phyloP scores from a whole-genome alignment of 92 coral and sea anemone species.

The Porites divaricata region DNA sequence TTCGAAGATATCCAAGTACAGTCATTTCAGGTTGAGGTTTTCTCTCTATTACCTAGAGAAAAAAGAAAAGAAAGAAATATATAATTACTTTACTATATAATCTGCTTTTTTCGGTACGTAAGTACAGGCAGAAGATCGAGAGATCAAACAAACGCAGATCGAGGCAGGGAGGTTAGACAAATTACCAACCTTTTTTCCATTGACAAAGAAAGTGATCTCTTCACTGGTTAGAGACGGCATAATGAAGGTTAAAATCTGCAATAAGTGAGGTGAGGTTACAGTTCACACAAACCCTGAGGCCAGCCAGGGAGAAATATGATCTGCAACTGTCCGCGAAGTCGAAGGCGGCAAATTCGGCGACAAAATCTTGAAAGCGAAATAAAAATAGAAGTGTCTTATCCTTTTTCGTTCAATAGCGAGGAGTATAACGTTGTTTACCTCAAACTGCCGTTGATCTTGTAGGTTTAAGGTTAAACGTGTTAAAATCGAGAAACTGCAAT shows the following conservation, averaged over 20 bases:
- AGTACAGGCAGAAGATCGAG: background rate
- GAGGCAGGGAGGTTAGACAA: background rate
- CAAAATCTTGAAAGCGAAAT: background rate
- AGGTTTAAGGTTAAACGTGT: background rate
- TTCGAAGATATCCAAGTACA: slow-evolving; percentile 73
- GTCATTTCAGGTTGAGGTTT: slow-evolving; percentile 88
- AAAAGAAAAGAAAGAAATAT: background rate
- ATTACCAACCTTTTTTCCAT: slow-evolving; percentile 67
- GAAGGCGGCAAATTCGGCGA: background rate
- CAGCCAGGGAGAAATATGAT: no score
- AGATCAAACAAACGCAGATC: no score
- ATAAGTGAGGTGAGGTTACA: background rate
- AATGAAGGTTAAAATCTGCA: background rate
- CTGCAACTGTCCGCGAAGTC: background rate
- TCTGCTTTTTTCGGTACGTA: no score
- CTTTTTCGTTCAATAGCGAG: background rate
- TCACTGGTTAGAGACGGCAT: slow-evolving; percentile 36
- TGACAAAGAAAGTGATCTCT: slow-evolving; percentile 65
- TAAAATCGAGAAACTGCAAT: slow-evolving; percentile 1
- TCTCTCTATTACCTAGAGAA: slow-evolving; percentile 56
- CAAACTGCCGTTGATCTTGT: background rate
- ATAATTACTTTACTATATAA: no score
- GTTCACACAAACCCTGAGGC: background rate
- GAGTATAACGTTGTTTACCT: background rate
- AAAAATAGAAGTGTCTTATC: background rate